Evolutionary conservation across 1,140 invertebrate species (phyloP).

Genomic region (Polyergus mexicanus): DNA sequence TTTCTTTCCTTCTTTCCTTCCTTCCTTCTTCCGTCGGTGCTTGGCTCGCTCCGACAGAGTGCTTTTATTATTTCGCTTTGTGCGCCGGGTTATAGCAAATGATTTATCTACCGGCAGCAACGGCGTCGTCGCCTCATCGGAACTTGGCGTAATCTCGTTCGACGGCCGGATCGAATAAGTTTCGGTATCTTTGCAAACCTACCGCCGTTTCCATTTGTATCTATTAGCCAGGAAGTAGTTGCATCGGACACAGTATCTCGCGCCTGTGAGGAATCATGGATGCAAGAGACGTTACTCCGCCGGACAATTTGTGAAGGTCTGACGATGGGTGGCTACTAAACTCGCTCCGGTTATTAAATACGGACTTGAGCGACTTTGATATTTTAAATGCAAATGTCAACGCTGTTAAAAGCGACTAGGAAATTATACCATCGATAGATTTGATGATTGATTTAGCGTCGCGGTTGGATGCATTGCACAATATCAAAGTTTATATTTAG

Average conservation of each 20-base stretch:
- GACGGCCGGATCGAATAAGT: conserved; percentile 73
- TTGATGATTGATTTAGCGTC: not conserved
- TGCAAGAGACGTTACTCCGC: conserved; percentile 34
- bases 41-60: conserved; percentile 18
- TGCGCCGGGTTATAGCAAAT: conserved; percentile 71
- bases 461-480: not conserved
- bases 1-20: conserved; percentile 31
- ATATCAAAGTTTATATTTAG: conserved; percentile 1
- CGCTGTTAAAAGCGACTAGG: not conserved
- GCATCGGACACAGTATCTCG: not conserved
- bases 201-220: conserved; percentile 69
- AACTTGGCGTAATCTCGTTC: conserved; percentile 80
- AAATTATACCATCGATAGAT: not conserved
- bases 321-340: not conserved
- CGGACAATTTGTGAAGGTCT: conserved; percentile 45
- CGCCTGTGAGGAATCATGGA: not conserved
- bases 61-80: conserved; percentile 61
- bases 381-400: not conserved
- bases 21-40: conserved; percentile 27
- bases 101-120: conserved; percentile 77
- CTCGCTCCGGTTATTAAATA: not conserved
- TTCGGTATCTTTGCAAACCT: conserved; percentile 38
- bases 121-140: conserved; percentile 53
- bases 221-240: conserved; percentile 52
- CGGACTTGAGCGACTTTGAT: not conserved